Conservation (phyloP, 2,888 invertebrate genomes). For the Athalia circularis region DNA sequence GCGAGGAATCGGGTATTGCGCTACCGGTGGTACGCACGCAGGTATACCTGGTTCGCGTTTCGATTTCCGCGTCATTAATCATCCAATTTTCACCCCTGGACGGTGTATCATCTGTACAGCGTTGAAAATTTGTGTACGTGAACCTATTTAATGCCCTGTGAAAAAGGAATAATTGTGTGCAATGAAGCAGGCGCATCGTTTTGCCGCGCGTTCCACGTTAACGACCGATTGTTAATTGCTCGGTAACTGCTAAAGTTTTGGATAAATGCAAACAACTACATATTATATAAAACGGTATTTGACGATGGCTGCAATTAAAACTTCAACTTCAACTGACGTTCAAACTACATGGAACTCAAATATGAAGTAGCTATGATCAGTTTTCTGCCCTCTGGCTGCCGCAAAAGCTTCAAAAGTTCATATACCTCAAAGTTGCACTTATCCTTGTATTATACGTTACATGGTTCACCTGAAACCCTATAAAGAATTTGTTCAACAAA, state of each 20-base stretch:
- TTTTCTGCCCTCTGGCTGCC: not conserved
- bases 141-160: not conserved
- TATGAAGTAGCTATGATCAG: not conserved
- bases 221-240: slow-evolving; percentile 30
- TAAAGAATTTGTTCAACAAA: too few relatives aligned
- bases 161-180: slow-evolving; percentile 1
- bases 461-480: too few relatives aligned
- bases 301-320: slow-evolving; percentile 23
- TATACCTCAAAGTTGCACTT: not conserved
- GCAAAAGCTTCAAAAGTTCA: not conserved
- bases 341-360: not conserved
- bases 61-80: slow-evolving; percentile 4
- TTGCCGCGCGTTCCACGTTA: not conserved
- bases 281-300: slow-evolving; percentile 7
- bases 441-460: not conserved
- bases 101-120: not conserved
- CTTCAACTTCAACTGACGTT: slow-evolving; percentile 6
- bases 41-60: not conserved
- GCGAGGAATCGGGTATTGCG: not conserved
- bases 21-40: not conserved
- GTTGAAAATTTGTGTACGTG: not conserved
- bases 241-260: slow-evolving; percentile 19
- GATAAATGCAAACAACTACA: slow-evolving; percentile 25
- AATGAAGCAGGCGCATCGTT: slow-evolving; percentile 6
- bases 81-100: not conserved